Evolutionary conservation across 1,140 invertebrate species (phyloP), one percentile per base, ranked within the genome.

Genomic region (Trichoplusia ni): DNA sequence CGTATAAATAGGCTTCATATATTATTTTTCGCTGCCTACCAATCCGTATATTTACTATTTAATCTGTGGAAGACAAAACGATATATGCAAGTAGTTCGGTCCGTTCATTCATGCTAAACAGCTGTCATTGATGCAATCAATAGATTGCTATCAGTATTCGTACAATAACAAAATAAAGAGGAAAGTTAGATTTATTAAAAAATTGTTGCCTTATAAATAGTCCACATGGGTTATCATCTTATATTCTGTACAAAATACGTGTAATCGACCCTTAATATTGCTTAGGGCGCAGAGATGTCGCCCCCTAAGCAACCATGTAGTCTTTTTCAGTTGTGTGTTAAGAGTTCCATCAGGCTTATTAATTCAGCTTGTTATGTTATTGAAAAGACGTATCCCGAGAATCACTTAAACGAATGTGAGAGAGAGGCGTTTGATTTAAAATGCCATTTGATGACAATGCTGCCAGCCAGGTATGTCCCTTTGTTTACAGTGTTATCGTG

Each of bases 321-420:
- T 63, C 81, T 91, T 35, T 86, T 81, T 53, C 84, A 84, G 71
- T 67, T 86, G 18, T 84, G 85, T 67, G 73, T 89, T 58, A 89
- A 84, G 79, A 84, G 65, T 69, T 81, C 80, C 54, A 81, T 90
- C 69, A 71, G 64, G 69, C 71, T 90, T 64, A 89, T 91, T 64
- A 90, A 90, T 80, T 80, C 82, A 13, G 81, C 82, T 77, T 89
- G 86, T 78, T 86, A 83, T 73, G 65, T 79, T 66, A 90, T 90
- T 64, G 87, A 88, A 75, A 84, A 82, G 47, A 79, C 64, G 69
- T 84, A 79, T 71, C 73, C 79, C 11, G 86, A 89, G 58, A 70
- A 77, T 60, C 79, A 85, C 25, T 88, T 76, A 64, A 58, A 67
- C 37, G 75, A 86, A 58, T 85, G 80, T 72, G 84, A 89, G 62